A percentile compares a stretch with the other conserved stretches of the same genome.
phyloP scores from a whole-genome alignment of 2,888 invertebrate genomes.

The Cosmia trapezina region DNA sequence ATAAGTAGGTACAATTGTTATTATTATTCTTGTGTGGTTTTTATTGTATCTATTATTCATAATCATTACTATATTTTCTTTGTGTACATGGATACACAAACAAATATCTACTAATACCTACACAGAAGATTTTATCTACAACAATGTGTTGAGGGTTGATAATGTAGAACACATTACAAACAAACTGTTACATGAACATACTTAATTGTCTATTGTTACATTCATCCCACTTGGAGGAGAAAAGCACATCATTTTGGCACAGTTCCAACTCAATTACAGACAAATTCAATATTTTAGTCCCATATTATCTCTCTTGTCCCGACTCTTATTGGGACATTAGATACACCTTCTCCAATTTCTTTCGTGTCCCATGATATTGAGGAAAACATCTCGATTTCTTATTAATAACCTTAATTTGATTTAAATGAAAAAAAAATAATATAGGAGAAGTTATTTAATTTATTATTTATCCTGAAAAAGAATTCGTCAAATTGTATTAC shows the following conservation, averaged over 20 bases:
- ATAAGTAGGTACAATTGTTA: not conserved
- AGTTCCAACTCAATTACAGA: constrained; percentile 47
- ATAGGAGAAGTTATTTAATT: constrained; percentile 1
- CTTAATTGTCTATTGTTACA: constrained; percentile 35
- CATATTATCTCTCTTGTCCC: constrained; percentile 33
- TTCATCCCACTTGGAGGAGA: constrained; percentile 24
- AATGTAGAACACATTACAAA: constrained; percentile 7
- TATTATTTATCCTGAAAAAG: constrained; percentile 8
- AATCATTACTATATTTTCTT: constrained; percentile 16
- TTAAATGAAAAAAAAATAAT: no score
- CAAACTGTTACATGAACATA: constrained; percentile 24
- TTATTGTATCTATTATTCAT: constrained; percentile 8
- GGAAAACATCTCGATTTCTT: not conserved
- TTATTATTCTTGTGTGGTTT: constrained; percentile 12
- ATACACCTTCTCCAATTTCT: not conserved
- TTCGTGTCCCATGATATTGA: not conserved
- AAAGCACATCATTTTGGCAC: constrained; percentile 43
- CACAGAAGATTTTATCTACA: constrained; percentile 12
- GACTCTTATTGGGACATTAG: constrained; percentile 16
- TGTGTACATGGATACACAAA: not conserved
- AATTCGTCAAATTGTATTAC: constrained; percentile 31
- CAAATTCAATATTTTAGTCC: constrained; percentile 41
- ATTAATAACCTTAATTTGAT: constrained; percentile 14
- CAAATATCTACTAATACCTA: not conserved
- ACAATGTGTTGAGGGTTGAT: not conserved